These are phyloP conservation scores for Lagodon rhomboides DNA, from an alignment of 2,797 vertebrate species.

Conservation along the genomic window DNA sequence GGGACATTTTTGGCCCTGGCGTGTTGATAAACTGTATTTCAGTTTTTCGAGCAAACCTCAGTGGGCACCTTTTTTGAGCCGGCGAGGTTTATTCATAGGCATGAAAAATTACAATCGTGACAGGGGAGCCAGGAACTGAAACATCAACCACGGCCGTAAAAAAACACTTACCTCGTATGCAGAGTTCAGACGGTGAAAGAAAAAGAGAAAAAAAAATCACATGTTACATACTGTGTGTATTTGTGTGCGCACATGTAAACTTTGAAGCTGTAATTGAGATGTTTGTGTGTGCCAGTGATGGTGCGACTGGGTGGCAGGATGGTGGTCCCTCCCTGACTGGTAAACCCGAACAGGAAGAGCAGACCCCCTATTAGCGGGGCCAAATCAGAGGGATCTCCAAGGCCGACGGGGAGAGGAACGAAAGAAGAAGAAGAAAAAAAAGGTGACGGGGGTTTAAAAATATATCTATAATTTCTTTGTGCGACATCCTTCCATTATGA, in stretches of 20 bases:
- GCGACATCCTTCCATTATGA: constrained; percentile 29
- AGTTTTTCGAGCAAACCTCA: constrained; percentile 78
- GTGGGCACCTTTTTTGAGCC: constrained; percentile 66
- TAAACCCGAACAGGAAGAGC: constrained; percentile 83
- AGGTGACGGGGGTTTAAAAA: constrained; percentile 36
- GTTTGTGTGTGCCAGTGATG: constrained; percentile 71
- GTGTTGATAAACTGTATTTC: constrained; percentile 81
- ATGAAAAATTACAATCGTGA: constrained; percentile 73
- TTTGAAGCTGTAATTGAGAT: constrained; percentile 79
- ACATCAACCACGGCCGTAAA: constrained; percentile 52
- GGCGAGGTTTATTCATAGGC: constrained; percentile 78
- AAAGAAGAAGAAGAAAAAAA: constrained; percentile 33
- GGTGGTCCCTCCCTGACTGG: constrained; percentile 78
- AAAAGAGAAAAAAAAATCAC: constrained; percentile 34
- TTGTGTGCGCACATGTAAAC: constrained; percentile 48
- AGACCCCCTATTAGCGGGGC: constrained; percentile 79
- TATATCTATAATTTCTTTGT: constrained; percentile 22
- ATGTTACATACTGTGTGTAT: constrained; percentile 39
- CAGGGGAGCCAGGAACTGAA: constrained; percentile 63
- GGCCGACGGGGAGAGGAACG: constrained; percentile 58
- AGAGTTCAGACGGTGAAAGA: constrained; percentile 33
- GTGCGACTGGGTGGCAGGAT: constrained; percentile 77
- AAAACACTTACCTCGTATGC: constrained; percentile 48
- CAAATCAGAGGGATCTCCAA: constrained; percentile 83
- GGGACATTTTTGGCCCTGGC: constrained; percentile 59